Evolutionary conservation across 1,140 invertebrate genomes (phyloP), one percentile per base, ranked within the genome.

Genomic region (Chionoecetes opilio): DNA sequence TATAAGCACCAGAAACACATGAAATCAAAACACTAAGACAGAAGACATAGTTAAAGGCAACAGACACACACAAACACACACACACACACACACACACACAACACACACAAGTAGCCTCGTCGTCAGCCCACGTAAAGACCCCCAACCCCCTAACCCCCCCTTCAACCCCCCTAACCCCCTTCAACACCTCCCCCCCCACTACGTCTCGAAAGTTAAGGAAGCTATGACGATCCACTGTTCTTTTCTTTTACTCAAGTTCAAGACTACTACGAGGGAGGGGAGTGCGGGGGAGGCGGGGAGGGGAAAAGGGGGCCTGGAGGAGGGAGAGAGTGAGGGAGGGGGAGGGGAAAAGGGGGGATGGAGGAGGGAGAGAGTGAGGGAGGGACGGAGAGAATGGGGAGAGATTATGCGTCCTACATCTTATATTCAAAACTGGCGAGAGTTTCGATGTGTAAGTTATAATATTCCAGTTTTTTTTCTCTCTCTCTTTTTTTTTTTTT

Each of bases 161-260:
- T 32, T 63, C 53, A 91, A 38, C 63, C 89, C 63, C 63, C 31
- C n/a, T 29, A 8, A 37, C 86, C 21, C 86, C 35, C 34, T 21
- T 41, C 21, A n/a, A 37, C 86, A 6, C 11, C 21, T n/a, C 63
- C n/a, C 63, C 21, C 63, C 63, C 63, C 63, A 21, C 53, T 75
- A 3, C 63, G 6, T 26, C 21, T n/a, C 63, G 63, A 75, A 26
- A 75, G 63, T 75, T 26, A 26, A 26, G 63, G 63, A 53, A 75
- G 37, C 86, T 37, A 91, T 63, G 63, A 82, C 11, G 46, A 0
- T 6, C 9, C 41, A 91, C 86, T 88, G 34, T 88, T 88, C 88
- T 53, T 53, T 90, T 90, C 38, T 53, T 53, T 90, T 53, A 90
- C 88, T 90, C 88, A 90, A 90, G 88, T 90, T 90, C 88, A 90